Conservation (phyloP, 2,113 vertebrate genomes). For the Phocoena phocoena region DNA sequence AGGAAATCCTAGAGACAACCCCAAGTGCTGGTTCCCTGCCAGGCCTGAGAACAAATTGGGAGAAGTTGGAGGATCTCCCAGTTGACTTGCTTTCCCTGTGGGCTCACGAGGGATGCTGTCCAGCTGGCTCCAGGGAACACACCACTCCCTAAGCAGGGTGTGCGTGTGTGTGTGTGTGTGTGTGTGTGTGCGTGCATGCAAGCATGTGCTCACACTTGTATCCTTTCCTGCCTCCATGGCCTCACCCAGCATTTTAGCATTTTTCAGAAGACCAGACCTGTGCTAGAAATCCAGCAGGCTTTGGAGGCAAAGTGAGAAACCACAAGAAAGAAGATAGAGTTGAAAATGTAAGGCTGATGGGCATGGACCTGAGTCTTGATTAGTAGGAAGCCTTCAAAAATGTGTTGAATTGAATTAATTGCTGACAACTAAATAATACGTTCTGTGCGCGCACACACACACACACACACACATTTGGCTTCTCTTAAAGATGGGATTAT, state of each 20-base stretch:
- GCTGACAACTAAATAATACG: background rate
- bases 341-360: background rate
- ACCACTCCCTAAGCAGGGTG: background rate
- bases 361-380: background rate
- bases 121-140: background rate
- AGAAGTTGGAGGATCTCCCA: conserved; percentile 65
- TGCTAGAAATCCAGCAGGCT: background rate
- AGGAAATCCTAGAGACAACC: conserved; percentile 62
- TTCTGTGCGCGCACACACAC: too few species aligned
- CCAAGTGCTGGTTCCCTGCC: conserved; percentile 59
- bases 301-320: background rate
- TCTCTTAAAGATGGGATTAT: background rate
- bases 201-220: background rate
- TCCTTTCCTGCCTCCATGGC: background rate
- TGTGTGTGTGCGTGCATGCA: fast-evolving
- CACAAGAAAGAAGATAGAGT: background rate
- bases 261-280: background rate
- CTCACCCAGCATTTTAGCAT: background rate
- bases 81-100: conserved; percentile 11
- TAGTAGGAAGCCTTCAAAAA: background rate
- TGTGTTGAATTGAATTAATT: background rate
- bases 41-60: conserved; percentile 60
- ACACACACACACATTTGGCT: background rate
- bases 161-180: background rate
- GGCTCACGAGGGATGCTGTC: background rate